Conservation (phyloP, 2,113 vertebrate genomes). For the Candoia aspera region DNA sequence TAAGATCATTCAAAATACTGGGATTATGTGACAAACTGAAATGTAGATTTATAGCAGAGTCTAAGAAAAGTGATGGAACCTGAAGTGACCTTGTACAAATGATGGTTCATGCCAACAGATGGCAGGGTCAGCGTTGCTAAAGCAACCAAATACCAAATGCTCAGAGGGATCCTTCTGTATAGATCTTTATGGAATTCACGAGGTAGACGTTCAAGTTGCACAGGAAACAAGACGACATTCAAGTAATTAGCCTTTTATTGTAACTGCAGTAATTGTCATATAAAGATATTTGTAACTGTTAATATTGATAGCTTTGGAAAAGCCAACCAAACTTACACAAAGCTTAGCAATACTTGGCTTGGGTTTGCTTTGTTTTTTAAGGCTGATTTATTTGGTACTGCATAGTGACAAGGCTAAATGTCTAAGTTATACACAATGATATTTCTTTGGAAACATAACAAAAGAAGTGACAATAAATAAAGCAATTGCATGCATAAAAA, state of each 20-base stretch:
- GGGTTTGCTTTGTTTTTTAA: slow-evolving; percentile 9
- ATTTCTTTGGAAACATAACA: slow-evolving; percentile 41
- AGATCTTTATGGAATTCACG: background rate
- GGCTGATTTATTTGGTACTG: slow-evolving; percentile 51
- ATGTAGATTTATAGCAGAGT: slow-evolving; percentile 9
- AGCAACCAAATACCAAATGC: slow-evolving; percentile 30
- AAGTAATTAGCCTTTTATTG: slow-evolving; percentile 64
- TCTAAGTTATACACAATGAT: slow-evolving; percentile 58
- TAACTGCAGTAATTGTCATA: slow-evolving; percentile 52
- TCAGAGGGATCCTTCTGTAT: slow-evolving; percentile 17
- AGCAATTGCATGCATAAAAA: slow-evolving; percentile 23
- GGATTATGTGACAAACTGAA: slow-evolving; percentile 38
- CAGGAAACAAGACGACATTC: slow-evolving; percentile 44
- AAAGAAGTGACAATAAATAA: background rate
- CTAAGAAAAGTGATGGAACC: background rate
- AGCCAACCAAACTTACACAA: slow-evolving; percentile 52
- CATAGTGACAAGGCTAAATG: slow-evolving; percentile 49
- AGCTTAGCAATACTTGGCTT: slow-evolving; percentile 36
- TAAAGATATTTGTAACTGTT: slow-evolving; percentile 34
- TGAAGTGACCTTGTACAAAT: background rate
- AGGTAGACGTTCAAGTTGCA: slow-evolving; percentile 24
- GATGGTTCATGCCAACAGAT: slow-evolving; percentile 39
- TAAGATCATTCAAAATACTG: slow-evolving; percentile 45
- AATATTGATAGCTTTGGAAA: slow-evolving; percentile 51
- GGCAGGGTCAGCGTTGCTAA: slow-evolving; percentile 56